Conservation (phyloP, 2,888 invertebrate species). For the Spilosoma lubricipeda region DNA sequence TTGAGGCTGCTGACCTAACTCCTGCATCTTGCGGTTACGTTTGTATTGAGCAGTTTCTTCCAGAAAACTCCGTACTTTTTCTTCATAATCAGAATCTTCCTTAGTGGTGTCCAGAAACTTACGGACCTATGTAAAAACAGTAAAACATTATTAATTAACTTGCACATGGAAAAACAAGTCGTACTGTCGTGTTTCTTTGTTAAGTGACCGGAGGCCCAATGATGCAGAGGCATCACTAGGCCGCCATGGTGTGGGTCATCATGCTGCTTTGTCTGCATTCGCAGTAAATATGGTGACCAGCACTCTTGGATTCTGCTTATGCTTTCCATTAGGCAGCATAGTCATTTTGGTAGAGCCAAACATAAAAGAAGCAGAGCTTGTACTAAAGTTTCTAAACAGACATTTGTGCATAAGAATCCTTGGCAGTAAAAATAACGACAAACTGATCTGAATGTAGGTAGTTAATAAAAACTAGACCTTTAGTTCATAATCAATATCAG, state of each 20-base stretch:
- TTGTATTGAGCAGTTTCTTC: conserved; percentile 94
- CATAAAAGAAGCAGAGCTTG: no score
- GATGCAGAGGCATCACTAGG: no score
- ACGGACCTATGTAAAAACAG: conserved; percentile 80
- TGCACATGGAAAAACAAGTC: no score
- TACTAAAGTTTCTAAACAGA: no score
- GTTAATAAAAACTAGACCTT: conserved; percentile 71
- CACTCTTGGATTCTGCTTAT: no score
- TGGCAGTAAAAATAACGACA: not conserved
- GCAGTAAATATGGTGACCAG: no score
- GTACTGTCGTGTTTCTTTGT: no score
- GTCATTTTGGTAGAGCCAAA: no score
- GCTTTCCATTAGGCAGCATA: no score
- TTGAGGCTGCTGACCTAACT: conserved; percentile 86
- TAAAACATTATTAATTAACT: not conserved
- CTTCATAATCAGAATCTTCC: conserved; percentile 94
- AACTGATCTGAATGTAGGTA: not conserved
- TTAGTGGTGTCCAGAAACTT: conserved; percentile 92
- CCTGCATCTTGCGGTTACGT: conserved; percentile 89
- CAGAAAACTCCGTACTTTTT: conserved; percentile 94
- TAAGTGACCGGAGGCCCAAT: no score
- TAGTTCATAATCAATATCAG: conserved; percentile 88
- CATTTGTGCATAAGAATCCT: not conserved
- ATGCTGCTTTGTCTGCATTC: no score
- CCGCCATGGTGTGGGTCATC: no score